These are phyloP conservation scores for Chaenodraco wilsoni DNA, from an alignment of 2,797 vertebrate genomes.

Conservation along the genomic window DNA sequence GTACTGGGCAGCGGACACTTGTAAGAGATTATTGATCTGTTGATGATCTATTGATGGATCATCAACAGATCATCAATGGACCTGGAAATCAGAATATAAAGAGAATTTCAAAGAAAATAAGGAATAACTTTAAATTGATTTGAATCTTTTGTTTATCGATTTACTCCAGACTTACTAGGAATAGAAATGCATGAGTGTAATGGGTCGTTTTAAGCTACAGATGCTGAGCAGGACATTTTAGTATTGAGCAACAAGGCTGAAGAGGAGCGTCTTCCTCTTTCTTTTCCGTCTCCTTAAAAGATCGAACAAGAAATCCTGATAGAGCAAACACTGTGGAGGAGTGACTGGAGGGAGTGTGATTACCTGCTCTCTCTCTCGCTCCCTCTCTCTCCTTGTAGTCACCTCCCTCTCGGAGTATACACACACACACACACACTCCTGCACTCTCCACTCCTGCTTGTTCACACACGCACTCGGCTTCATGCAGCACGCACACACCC, in stretches of 20 bases:
- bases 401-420: constrained; percentile 75
- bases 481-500: constrained; percentile 56
- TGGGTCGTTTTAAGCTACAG: neutral
- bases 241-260: constrained; percentile 32
- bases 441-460: constrained; percentile 62
- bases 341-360: constrained; percentile 54
- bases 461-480: constrained; percentile 71
- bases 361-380: constrained; percentile 52
- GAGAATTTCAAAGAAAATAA: neutral
- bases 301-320: constrained; percentile 58
- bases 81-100: no score
- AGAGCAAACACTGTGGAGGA: constrained; percentile 70
- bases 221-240: neutral
- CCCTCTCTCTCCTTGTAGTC: constrained; percentile 38
- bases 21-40: no score
- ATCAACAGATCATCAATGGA: no score
- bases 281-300: constrained; percentile 13
- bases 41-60: no score
- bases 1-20: no score
- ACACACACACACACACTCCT: constrained; percentile 41
- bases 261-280: neutral
- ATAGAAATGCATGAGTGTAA: neutral
- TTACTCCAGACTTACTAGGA: neutral
- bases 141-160: neutral
- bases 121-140: neutral